Evolutionary conservation across 92 coral and sea anemone genomes (phyloP), one percentile per base, ranked within the genome.

Genomic region (Umimayanthus kanabou): DNA sequence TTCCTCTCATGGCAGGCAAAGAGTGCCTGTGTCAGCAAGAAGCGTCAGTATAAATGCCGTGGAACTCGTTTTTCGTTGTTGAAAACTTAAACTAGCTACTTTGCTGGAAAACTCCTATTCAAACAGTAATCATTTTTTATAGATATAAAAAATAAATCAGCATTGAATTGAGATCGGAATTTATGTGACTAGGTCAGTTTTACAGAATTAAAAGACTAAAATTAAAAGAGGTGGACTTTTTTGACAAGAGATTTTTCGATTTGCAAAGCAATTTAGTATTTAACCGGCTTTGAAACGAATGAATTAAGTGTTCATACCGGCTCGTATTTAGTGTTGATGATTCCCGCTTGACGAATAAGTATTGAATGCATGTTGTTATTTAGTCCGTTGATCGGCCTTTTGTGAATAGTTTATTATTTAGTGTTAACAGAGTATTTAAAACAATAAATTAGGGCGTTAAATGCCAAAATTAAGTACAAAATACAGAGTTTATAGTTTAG

Each of bases 321-420:
- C 73, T n/a, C 73, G 30, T 67, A 67, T 67, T 67, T 67, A 67
- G 73, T 22, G 73, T 71, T 71, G 9, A 71, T 25, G 39, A 28
- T 71, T 29, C 40, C 39, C 39, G 10, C 39, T 69, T 69, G 74
- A 25, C 74, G 20, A 14, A 71, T 9, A 28, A 71, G 76, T 25
- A 7, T 61, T 61, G 69, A 61, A 61, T 20, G 76, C 76, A 71
- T 71, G 40, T 71, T 71, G 65, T 28, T 71, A 71, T 71, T 71
- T 71, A 71, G 76, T 71, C 76, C 76, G 76, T 71, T 71, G 76
- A 71, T 71, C 76, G 76, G 87, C 76, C 29, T 25, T 47, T 83
- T 69, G 78, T 83, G 66, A 83, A 83, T 70, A 83, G 29, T 69
- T 47, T 43, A 67, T 70, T 83, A 72, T 83, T 82, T 70, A 83